Conservation (phyloP, 2,113 vertebrate species). For the Sylvicapra grimmia region DNA sequence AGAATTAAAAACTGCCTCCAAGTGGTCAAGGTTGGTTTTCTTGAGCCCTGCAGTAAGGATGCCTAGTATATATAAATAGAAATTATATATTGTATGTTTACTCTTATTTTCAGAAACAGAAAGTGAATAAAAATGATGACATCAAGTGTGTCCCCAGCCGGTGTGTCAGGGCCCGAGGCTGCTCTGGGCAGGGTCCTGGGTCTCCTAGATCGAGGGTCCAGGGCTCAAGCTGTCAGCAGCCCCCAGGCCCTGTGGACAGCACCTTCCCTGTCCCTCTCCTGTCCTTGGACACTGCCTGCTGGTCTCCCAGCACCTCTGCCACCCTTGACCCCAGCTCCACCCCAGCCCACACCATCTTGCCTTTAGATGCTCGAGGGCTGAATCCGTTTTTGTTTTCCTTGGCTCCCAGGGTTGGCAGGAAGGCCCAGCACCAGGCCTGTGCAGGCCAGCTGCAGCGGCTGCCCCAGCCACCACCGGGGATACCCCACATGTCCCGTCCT, state of each 20-base stretch:
- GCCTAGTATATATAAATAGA: constrained; percentile 67
- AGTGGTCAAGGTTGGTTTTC: neutral
- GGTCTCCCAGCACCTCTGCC: neutral
- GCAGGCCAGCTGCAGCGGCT: neutral
- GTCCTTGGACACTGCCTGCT: neutral
- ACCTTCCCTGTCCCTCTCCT: neutral
- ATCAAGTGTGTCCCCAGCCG: neutral
- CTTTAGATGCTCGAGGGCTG: neutral
- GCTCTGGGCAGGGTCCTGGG: neutral
- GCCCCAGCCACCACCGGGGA: neutral
- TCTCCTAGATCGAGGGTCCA: neutral
- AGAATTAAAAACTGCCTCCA: constrained; percentile 40
- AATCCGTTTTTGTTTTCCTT: neutral
- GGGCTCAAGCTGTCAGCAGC: neutral
- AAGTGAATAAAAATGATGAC: constrained; percentile 62
- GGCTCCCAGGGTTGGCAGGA: neutral
- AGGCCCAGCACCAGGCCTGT: neutral
- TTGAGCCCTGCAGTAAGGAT: constrained; percentile 41
- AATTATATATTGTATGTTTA: constrained; percentile 64
- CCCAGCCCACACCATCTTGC: neutral
- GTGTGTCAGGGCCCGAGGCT: constrained; percentile 56
- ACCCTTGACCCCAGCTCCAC: neutral
- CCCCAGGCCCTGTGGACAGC: neutral
- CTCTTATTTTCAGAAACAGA: constrained; percentile 52
- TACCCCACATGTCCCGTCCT: neutral